Percentiles rank a stretch among this genome's conserved stretches.
Conservation (phyloP, 2,888 invertebrate species). For the Mesorhabditis sp. region DNA sequence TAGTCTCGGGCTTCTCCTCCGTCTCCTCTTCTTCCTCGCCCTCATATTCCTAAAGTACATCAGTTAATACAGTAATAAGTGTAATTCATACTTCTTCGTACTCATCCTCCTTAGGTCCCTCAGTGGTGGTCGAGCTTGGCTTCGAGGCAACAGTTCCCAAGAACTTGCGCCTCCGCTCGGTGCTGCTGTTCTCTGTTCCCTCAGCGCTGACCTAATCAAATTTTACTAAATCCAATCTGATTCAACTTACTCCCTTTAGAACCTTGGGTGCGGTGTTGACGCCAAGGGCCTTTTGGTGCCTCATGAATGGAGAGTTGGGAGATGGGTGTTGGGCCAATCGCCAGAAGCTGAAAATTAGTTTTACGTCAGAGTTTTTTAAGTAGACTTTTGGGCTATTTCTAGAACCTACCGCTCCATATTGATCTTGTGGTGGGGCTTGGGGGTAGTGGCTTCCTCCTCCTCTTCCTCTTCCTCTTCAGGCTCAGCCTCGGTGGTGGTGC, state of each 20-base stretch:
- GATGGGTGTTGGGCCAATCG: constrained; percentile 40
- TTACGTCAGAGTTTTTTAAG: constrained; percentile 23
- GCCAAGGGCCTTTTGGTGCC: constrained; percentile 11
- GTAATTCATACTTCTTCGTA: background rate
- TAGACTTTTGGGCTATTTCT: constrained; percentile 19
- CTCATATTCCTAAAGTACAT: background rate
- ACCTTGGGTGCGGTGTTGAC: background rate
- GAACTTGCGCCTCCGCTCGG: background rate
- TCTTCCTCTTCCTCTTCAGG: constrained; percentile 17
- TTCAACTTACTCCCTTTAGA: constrained; percentile 5
- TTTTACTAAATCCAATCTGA: background rate
- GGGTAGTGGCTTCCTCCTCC: constrained; percentile 9
- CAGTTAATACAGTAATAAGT: background rate
- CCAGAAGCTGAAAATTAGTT: constrained; percentile 53
- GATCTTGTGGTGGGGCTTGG: constrained; percentile 17
- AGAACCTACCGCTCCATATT: constrained; percentile 47
- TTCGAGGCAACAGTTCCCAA: constrained; percentile 9
- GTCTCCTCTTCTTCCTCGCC: constrained; percentile 10
- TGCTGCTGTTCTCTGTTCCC: too few species aligned
- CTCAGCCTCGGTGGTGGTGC: constrained; percentile 12
- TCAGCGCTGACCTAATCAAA: too few species aligned
- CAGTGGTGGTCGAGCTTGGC: constrained; percentile 19
- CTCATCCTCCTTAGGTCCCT: constrained; percentile 12
- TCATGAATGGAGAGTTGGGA: constrained; percentile 24
- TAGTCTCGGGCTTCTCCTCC: background rate